Evolutionary conservation across 2,888 invertebrate species (phyloP).

Genomic region (Xestia rhomboidea): DNA sequence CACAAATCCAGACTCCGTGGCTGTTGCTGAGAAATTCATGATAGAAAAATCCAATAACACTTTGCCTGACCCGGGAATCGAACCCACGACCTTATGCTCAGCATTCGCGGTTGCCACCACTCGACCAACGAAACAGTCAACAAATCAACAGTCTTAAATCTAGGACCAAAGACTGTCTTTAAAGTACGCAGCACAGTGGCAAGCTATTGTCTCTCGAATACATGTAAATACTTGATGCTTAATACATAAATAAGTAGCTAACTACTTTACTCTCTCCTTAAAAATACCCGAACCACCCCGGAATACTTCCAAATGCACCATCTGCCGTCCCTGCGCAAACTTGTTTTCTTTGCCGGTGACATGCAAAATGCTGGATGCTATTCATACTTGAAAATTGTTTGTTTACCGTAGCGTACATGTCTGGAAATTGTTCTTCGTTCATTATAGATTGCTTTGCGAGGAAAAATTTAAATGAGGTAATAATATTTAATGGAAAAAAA

Average conservation of each 20-base stretch:
- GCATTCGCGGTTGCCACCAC: too few species aligned
- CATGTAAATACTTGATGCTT: too few species aligned
- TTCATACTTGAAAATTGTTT: constrained; percentile 8
- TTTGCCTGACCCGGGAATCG: too few species aligned
- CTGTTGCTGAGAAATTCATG: too few species aligned
- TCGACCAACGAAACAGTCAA: too few species aligned
- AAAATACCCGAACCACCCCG: not conserved
- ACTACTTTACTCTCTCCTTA: not conserved
- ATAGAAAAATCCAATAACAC: too few species aligned
- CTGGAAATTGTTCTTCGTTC: not conserved
- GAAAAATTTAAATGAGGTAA: not conserved
- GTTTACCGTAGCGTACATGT: not conserved
- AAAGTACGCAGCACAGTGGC: not conserved
- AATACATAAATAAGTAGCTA: not conserved
- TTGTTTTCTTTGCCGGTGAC: constrained; percentile 34
- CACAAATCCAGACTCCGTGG: too few species aligned
- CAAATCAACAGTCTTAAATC: not conserved
- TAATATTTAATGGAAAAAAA: not conserved
- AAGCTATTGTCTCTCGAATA: not conserved
- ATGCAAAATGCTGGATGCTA: constrained; percentile 43
- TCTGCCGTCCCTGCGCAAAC: not conserved
- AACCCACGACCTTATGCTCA: too few species aligned
- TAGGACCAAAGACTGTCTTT: not conserved
- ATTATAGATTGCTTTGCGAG: not conserved
- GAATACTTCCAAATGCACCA: not conserved